Percentiles rank a stretch among this genome's conserved stretches.
phyloP scores from a whole-genome alignment of 2,888 invertebrate genomes.

The Chymomyza procnemis region DNA sequence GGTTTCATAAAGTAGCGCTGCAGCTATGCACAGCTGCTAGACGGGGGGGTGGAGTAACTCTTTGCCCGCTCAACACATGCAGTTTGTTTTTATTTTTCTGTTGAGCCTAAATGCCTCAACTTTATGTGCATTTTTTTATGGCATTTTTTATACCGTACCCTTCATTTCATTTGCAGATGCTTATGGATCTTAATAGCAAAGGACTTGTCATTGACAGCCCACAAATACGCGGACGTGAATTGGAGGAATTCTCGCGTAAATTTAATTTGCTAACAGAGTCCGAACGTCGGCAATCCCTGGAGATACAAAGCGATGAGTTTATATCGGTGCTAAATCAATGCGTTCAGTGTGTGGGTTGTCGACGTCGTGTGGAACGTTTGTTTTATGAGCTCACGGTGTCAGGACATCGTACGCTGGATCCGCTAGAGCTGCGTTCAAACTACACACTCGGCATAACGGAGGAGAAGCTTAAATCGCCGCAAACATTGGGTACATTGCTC shows the following conservation, averaged over 20 bases:
- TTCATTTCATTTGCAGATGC: constrained; percentile 83
- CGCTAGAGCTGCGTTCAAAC: constrained; percentile 87
- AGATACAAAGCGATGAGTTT: constrained; percentile 90
- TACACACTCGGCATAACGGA: constrained; percentile 89
- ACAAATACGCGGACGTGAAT: constrained; percentile 87
- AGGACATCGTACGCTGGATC: constrained; percentile 92
- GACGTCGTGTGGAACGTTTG: constrained; percentile 93
- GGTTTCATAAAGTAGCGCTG: constrained; percentile 32
- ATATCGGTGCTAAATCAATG: constrained; percentile 91
- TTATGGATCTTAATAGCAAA: constrained; percentile 93
- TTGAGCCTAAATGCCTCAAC: too few relatives aligned
- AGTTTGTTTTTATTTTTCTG: too few relatives aligned
- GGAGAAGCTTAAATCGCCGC: constrained; percentile 88
- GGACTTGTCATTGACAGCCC: constrained; percentile 91
- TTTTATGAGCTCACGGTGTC: constrained; percentile 91
- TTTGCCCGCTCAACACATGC: too few relatives aligned
- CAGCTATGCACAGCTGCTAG: background rate
- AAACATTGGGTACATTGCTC: constrained; percentile 89
- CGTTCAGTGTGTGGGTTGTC: constrained; percentile 96
- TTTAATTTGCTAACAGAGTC: constrained; percentile 87
- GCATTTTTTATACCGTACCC: too few relatives aligned
- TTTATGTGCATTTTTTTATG: too few relatives aligned
- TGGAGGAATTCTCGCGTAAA: constrained; percentile 91
- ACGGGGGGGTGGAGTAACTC: background rate
- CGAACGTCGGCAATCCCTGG: constrained; percentile 88